Percentiles rank a stretch among this genome's conserved stretches.
phyloP scores from a whole-genome alignment of 2,888 invertebrate species.

The Amphipyra tragopoginis region DNA sequence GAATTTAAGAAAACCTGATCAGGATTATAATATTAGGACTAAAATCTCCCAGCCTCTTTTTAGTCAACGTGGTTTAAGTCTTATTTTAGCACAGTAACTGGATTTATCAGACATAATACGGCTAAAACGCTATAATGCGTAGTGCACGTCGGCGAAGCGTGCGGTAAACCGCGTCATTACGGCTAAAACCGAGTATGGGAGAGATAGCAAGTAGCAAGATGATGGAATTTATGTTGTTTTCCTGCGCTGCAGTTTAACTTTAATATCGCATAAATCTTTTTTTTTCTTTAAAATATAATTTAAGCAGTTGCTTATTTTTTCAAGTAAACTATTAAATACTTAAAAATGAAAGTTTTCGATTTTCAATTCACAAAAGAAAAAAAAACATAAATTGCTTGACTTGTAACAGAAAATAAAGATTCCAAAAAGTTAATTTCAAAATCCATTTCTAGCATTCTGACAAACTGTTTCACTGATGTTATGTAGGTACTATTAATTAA shows the following conservation, averaged over 20 bases:
- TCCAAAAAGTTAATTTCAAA: too few species aligned
- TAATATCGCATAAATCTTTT: too few species aligned
- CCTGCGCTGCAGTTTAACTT: neutral
- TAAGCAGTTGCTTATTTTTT: neutral
- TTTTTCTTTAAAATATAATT: too few species aligned
- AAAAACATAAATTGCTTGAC: too few species aligned
- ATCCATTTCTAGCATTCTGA: too few species aligned
- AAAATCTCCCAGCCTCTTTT: too few species aligned
- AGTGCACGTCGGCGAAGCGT: conserved; percentile 32
- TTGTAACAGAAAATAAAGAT: too few species aligned
- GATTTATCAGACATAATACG: conserved; percentile 42
- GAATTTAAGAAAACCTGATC: neutral
- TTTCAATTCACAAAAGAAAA: too few species aligned
- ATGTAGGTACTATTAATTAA: too few species aligned
- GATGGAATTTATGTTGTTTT: conserved; percentile 20
- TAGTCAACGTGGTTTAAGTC: neutral
- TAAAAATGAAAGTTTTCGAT: too few species aligned
- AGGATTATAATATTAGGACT: too few species aligned
- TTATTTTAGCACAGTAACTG: conserved; percentile 19
- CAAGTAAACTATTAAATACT: neutral
- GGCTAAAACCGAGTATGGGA: conserved; percentile 31
- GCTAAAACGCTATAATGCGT: conserved; percentile 49
- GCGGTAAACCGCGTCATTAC: conserved; percentile 61
- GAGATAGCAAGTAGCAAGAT: conserved; percentile 15
- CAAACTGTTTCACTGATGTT: too few species aligned